These are phyloP conservation scores for Melanotaenia maccullochi DNA, from an alignment of 2,797 vertebrate species.

Conservation along the genomic window DNA sequence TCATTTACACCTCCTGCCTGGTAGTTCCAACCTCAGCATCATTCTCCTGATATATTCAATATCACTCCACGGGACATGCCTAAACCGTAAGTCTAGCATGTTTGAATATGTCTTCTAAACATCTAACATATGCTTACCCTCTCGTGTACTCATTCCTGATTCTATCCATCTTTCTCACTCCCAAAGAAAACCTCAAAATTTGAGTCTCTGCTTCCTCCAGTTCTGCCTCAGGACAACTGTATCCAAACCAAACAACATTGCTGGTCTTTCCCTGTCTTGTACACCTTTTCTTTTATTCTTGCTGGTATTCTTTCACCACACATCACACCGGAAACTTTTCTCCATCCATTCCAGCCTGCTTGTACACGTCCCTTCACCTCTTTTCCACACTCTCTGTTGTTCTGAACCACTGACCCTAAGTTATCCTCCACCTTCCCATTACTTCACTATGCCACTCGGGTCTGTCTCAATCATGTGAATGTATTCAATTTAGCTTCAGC, in stretches of 20 bases:
- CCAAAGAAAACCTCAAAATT: background rate
- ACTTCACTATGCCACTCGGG: too few relatives aligned
- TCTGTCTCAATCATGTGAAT: too few relatives aligned
- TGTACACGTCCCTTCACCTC: background rate
- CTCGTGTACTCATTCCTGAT: too few relatives aligned
- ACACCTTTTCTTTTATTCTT: background rate
- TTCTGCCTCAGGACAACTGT: background rate
- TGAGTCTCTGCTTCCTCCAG: background rate
- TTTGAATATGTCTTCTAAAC: background rate
- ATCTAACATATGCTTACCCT: background rate
- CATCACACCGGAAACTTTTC: background rate
- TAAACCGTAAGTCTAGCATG: background rate
- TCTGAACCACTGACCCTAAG: background rate
- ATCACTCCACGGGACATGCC: background rate
- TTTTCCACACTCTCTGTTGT: background rate
- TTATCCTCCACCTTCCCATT: too few relatives aligned
- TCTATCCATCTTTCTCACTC: too few relatives aligned
- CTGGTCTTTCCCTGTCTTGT: background rate
- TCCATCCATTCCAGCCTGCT: background rate
- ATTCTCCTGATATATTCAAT: too few relatives aligned
- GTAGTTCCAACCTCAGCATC: too few relatives aligned
- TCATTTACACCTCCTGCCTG: background rate
- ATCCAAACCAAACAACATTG: background rate
- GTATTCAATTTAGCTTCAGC: too few relatives aligned
- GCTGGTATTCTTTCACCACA: background rate